Evolutionary conservation across 2,888 invertebrate genomes (phyloP), one percentile per base, ranked within the genome.

Genomic region (Aporophyla lueneburgensis): DNA sequence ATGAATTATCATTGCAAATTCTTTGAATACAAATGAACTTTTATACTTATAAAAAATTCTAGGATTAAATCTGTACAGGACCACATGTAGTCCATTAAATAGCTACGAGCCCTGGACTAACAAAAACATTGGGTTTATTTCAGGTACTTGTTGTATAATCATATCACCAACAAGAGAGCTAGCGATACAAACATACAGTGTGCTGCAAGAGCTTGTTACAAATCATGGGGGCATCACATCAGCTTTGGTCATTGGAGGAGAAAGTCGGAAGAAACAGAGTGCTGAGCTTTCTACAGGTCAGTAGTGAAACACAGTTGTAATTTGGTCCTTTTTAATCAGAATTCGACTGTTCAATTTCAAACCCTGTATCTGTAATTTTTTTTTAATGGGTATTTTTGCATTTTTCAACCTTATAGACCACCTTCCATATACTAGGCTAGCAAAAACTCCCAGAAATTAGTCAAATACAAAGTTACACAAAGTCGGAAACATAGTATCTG

Each of bases 91-190:
- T 49, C 21, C 21, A 7, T 12, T 27, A 21, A 21, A 21, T 21
- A 66, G 5, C 51, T 5, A 9, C 27, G 46, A 7, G 24, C 16
- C 14, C 14, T 0, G 14, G 33, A 59, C 4, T 67, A 56, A 49
- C 16, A n/a, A 21, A 27, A 62, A 7, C 6, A 49, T 24, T 33
- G 19, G 33, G 10, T 61, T 59, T 27, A 70, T 91, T 93, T 61
- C 85, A 98, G 98, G 98, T 40, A 99, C 99, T 71, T 98, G 98
- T 24, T 98, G 98, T 75, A 97, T 99, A 58, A 98, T 99, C 53
- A 98, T 99, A 88, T 99, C 99, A 16, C 99, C 99, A 0, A 99
- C 99, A 0, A 97, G 99, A 89, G 99, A 99, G 94, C 96, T 99
- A 89, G 98, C 99, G 0, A 99, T 99, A 98, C 99, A 99, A 95